phyloP scores from a whole-genome alignment of 2,888 invertebrate genomes.

The Ypsolopha sequella region DNA sequence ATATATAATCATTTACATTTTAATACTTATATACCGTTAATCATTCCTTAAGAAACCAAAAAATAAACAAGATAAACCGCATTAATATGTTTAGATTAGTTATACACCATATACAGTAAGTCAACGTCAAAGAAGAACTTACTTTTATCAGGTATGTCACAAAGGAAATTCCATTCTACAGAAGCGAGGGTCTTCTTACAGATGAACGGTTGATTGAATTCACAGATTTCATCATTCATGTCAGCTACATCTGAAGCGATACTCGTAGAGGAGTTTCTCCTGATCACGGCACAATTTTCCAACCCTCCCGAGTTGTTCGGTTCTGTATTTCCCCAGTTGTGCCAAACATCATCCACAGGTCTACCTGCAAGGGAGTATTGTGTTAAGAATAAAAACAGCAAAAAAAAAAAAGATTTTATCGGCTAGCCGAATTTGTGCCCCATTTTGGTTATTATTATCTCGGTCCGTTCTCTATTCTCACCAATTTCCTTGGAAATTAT shows the following conservation, averaged over 20 bases:
- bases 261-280: slow-evolving; percentile 14
- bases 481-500: no score
- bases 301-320: slow-evolving; percentile 29
- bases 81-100: no score
- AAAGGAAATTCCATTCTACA: slow-evolving; percentile 37
- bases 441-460: no score
- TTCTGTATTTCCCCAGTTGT: slow-evolving; percentile 34
- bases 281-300: slow-evolving; percentile 34
- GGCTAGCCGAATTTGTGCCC: no score
- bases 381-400: no score
- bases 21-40: no score
- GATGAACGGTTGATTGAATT: slow-evolving; percentile 28
- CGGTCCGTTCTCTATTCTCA: no score
- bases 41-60: no score
- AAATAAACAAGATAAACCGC: no score
- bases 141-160: slow-evolving; percentile 38
- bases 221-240: slow-evolving; percentile 34
- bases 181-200: slow-evolving; percentile 38
- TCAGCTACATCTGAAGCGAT: neutral
- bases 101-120: no score
- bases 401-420: no score
- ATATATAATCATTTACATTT: no score
- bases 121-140: slow-evolving; percentile 9
- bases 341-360: slow-evolving; percentile 29
- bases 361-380: slow-evolving; percentile 20